Evolutionary conservation across 2,888 invertebrate species (phyloP).

Genomic region (Drosophila anomelani): DNA sequence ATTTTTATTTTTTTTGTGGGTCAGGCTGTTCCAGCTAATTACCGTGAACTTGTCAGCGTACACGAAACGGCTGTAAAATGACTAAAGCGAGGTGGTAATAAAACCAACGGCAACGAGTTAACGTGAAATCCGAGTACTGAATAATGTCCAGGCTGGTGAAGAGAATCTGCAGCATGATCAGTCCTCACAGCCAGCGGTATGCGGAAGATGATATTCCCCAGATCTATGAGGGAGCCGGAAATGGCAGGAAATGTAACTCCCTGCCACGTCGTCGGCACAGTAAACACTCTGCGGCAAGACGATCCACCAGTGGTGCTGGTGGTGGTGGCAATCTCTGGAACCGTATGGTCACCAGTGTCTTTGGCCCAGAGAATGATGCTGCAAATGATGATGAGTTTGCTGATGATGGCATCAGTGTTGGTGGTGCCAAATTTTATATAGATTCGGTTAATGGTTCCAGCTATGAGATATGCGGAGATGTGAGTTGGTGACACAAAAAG

Average conservation of each 20-base stretch:
- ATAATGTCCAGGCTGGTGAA: slow-evolving; percentile 67
- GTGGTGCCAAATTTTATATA: slow-evolving; percentile 55
- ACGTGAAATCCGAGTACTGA: slow-evolving; percentile 45
- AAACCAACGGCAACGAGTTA: slow-evolving; percentile 21
- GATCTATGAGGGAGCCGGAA: background rate
- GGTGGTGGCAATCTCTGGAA: slow-evolving; percentile 28
- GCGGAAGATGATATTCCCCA: slow-evolving; percentile 9
- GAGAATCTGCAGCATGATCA: slow-evolving; percentile 69
- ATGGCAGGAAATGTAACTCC: slow-evolving; percentile 26
- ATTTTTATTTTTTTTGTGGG: slow-evolving; percentile 17
- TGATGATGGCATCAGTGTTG: slow-evolving; percentile 22
- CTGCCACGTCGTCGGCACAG: slow-evolving; percentile 39
- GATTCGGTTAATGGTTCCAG: slow-evolving; percentile 52
- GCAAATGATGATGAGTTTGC: slow-evolving; percentile 5
- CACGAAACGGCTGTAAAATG: slow-evolving; percentile 40
- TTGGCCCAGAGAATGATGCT: slow-evolving; percentile 16
- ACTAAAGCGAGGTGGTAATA: slow-evolving; percentile 35
- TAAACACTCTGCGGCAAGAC: slow-evolving; percentile 11
- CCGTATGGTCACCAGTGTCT: slow-evolving; percentile 39
- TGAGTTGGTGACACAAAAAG: slow-evolving; percentile 9
- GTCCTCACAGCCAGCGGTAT: slow-evolving; percentile 44
- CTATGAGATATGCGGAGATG: slow-evolving; percentile 28
- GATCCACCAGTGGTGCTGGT: slow-evolving; percentile 16
- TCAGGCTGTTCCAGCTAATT: slow-evolving; percentile 59
- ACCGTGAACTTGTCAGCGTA: slow-evolving; percentile 68